Evolutionary conservation across 1,140 invertebrate species (phyloP), one percentile per base, ranked within the genome.

Genomic region (Popillia japonica): DNA sequence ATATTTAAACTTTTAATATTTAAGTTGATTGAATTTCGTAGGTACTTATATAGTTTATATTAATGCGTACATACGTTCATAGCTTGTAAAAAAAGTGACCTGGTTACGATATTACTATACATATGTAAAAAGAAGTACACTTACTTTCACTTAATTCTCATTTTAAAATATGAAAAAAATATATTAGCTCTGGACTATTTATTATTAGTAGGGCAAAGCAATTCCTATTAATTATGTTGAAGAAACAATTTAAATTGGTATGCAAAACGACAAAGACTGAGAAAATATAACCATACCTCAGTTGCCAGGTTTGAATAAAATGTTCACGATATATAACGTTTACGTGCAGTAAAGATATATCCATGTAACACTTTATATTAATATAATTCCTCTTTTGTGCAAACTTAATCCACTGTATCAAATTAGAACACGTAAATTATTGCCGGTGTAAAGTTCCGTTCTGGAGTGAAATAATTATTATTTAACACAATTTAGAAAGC

Each of bases 401-500:
- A 6, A 14, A 55, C 48, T 55, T 55, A 55, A 55, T 55, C 17
- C 17, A 55, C 48, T 20, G 0, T 55, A 55, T 17, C 48, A 55
- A 55, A 55, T 55, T 55, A 55, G 17, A 17, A 17, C 48, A 17
- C 48, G 7, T 17, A 55, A 55, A 55, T 55, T 17, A 17, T 55
- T 55, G n/a, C 48, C 17, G 4, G 11, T 48, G 2, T 48, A 10
- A n/a, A 48, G 44, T 48, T 17, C 48, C n/a, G n/a, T 7, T 20
- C 48, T 55, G 14, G 14, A 17, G 17, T 55, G 48, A 55, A 17
- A 55, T 55, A 55, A 55, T 55, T 55, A 55, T 55, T 55, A 55
- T 55, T 55, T n/a, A 55, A 55, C 48, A 55, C 48, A 17, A n/a
- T 55, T 55, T 55, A 55, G 48, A 55, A 55, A 55, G 48, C 48